phyloP scores from a whole-genome alignment of 2,113 vertebrate species.

The Dipodomys spectabilis region DNA sequence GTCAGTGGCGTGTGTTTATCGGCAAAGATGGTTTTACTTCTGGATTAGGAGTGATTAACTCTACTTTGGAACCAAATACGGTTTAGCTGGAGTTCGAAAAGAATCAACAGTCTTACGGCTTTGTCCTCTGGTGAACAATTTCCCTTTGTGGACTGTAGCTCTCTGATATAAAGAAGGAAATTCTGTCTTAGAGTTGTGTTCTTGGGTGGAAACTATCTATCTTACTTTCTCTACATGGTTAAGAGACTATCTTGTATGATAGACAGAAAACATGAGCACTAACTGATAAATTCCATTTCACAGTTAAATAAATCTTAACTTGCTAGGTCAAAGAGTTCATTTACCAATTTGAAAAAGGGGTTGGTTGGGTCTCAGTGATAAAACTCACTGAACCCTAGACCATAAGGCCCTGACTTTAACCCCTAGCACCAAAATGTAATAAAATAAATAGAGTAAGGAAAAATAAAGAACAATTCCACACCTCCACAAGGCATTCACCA shows the following conservation, averaged over 20 bases:
- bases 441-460: neutral
- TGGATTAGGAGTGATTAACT: constrained; percentile 62
- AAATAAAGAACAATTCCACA: neutral
- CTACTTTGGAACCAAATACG: constrained; percentile 65
- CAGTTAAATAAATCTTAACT: neutral
- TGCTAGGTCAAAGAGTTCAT: neutral
- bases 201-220: neutral
- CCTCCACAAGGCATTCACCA: neutral
- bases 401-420: neutral
- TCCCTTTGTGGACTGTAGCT: constrained; percentile 43
- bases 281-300: neutral
- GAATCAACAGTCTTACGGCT: constrained; percentile 8
- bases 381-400: neutral
- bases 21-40: neutral
- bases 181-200: neutral
- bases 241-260: neutral
- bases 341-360: neutral
- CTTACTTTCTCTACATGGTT: neutral
- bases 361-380: neutral
- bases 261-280: neutral
- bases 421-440: neutral
- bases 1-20: neutral
- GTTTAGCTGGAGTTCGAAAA: constrained; percentile 54
- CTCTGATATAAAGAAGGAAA: constrained; percentile 20
- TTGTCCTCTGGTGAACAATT: neutral